phyloP scores from a whole-genome alignment of 1,140 invertebrate species.

The Heliothis virescens region DNA sequence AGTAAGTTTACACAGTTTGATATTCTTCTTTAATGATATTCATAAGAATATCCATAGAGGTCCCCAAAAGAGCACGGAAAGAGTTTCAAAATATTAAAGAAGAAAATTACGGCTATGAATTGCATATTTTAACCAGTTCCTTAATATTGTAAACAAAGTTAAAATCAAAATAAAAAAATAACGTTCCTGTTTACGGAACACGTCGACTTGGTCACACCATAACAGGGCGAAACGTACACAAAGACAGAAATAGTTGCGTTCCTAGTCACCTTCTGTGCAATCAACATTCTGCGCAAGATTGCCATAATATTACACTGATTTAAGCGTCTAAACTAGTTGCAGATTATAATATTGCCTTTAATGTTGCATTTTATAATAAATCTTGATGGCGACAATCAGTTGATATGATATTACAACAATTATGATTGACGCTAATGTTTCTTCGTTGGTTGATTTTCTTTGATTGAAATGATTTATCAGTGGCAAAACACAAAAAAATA shows the following conservation, averaged over 20 bases:
- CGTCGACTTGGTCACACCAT: slow-evolving; percentile 1
- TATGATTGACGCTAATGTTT: no score
- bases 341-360: not conserved
- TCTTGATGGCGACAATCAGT: not conserved
- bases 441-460: no score
- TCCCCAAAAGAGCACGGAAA: not conserved
- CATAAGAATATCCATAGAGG: not conserved
- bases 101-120: no score
- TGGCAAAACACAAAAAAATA: no score
- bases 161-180: not conserved
- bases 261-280: slow-evolving; percentile 28
- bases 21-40: no score
- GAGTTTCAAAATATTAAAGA: no score
- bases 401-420: not conserved
- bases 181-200: slow-evolving; percentile 11
- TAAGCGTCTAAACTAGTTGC: not conserved
- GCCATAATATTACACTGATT: slow-evolving; percentile 9
- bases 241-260: slow-evolving; percentile 27
- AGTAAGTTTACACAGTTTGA: not conserved
- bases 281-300: slow-evolving; percentile 23
- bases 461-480: no score
- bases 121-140: no score
- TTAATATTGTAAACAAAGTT: not conserved
- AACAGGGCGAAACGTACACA: slow-evolving; percentile 16
- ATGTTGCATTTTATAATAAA: not conserved